Evolutionary conservation across 2,113 vertebrate species (phyloP), one percentile per base, ranked within the genome.

Genomic region (Sebastes schlegelii): DNA sequence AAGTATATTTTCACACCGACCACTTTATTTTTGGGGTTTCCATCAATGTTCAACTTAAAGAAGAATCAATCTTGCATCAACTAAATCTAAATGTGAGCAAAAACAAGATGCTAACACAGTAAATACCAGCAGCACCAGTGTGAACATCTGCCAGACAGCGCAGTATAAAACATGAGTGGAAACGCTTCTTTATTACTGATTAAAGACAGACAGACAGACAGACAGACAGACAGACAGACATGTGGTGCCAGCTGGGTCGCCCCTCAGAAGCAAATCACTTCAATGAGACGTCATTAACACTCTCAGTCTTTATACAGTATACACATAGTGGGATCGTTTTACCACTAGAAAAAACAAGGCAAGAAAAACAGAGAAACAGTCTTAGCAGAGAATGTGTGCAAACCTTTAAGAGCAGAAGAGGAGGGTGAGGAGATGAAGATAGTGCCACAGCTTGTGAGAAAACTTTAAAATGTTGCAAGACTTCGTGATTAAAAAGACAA

Each of bases 181-280:
- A 91, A 92, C 74, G 52, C 16, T 72, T 23, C 23, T 94, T 94
- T 93, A 93, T 94, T 94, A 86, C 80, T 52, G 72, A 85, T 85
- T 75, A 68, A 85, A 88, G 42, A 86, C 77, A 79, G 48, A 86
- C 70, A 77, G 48, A 60, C 12, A 9, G 42, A 86, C 77, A 79
- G 48, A 88, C 73, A 74, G 48, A 64, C 60, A 23, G 21, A 57
- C n/a, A 23, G 54, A 57, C 17, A 8, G 43, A 46, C 34, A n/a
- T 5, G 5, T 11, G 17, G 62, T 45, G 62, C 42, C 63, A 55
- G 57, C 60, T 65, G 49, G 7, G n/a, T 79, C 34, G 17, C 60
- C 5, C n/a, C 49, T 72, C 74, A 77, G 45, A 48, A 76, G 63
- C 82, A 80, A 71, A 74, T 6, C 6, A n/a, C 66, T 66, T 60